Evolutionary conservation across 2,113 vertebrate species (phyloP), one percentile per base, ranked within the genome.

Genomic region (Sylvietta virens): DNA sequence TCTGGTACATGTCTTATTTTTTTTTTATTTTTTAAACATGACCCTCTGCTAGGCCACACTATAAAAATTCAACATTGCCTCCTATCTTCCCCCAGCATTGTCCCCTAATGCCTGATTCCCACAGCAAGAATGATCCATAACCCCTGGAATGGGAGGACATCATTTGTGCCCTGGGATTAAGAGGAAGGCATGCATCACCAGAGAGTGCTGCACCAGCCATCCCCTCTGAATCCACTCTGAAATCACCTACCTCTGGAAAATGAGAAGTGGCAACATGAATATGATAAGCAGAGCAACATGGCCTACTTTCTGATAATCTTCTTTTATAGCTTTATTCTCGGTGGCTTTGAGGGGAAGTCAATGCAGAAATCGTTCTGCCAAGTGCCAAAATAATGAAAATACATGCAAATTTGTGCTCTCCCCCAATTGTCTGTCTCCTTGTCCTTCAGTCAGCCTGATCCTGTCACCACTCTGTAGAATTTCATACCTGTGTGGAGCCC

Each of bases 221-320:
- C 62, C 80, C 3, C 42, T 77, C 58, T 56, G 80, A 83, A 81
- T 40, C 76, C 86, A 44, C 30, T 5, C 64, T 62, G 82, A 81
- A 90, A 80, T 66, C 60, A 24, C 76, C 69, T 27, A 22, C 88
- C 64, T 58, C 79, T 92, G 91, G 67, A 92, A 95, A 93, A 95
- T 69, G 24, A 61, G 88, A 93, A 90, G 64, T 78, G 85, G 79
- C 78, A 92, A 90, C 70, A 72, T 50, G 79, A 91, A 89, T 65
- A 72, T 33, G 78, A 88, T 72, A 92, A 94, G 58, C 57, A 95
- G 62, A 85, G 82, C 50, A 87, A 92, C 83, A 71, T 54, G 67
- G 64, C 88, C 92, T 92, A 86, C 91, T 94, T 95, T 92, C 47
- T 62, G 35, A 74, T 93, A 92, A 88, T 94, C 72, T 83, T 70